Percentiles rank a stretch among this genome's conserved stretches.
phyloP scores from a whole-genome alignment of 2,888 invertebrate species.

The Orthosia cruda region DNA sequence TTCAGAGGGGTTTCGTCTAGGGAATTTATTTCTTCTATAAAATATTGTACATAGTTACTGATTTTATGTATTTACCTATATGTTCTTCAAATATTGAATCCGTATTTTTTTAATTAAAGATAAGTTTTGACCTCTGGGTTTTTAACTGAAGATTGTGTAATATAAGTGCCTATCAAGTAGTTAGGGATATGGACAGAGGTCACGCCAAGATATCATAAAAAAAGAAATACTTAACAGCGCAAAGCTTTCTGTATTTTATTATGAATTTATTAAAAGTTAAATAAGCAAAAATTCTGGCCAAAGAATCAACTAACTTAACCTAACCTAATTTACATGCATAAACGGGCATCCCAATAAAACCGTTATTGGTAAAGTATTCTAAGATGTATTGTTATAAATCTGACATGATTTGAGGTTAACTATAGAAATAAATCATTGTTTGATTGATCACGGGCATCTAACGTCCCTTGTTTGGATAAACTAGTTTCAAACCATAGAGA shows the following conservation, averaged over 20 bases:
- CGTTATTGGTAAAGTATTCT: constrained; percentile 32
- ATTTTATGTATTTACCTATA: too few species aligned
- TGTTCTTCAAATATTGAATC: neutral
- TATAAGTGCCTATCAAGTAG: too few species aligned
- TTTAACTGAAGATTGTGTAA: too few species aligned
- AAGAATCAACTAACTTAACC: constrained; percentile 8
- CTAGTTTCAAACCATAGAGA: constrained; percentile 25
- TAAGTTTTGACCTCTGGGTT: constrained; percentile 13
- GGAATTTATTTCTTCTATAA: too few species aligned
- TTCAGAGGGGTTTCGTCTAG: too few species aligned
- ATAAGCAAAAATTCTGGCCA: neutral
- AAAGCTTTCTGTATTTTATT: too few species aligned
- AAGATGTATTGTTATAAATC: constrained; percentile 60
- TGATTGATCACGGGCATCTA: constrained; percentile 58
- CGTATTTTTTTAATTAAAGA: constrained; percentile 37
- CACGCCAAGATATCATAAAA: too few species aligned
- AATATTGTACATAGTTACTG: too few species aligned
- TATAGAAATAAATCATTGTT: constrained; percentile 55
- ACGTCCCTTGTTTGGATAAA: constrained; percentile 40
- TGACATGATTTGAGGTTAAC: constrained; percentile 54
- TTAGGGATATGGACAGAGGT: too few species aligned
- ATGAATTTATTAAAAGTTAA: too few species aligned
- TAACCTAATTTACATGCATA: constrained; percentile 51
- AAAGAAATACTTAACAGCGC: too few species aligned
- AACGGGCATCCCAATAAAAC: constrained; percentile 21